Evolutionary conservation across 1,140 invertebrate genomes (phyloP).

Genomic region (Bombyx mandarina): DNA sequence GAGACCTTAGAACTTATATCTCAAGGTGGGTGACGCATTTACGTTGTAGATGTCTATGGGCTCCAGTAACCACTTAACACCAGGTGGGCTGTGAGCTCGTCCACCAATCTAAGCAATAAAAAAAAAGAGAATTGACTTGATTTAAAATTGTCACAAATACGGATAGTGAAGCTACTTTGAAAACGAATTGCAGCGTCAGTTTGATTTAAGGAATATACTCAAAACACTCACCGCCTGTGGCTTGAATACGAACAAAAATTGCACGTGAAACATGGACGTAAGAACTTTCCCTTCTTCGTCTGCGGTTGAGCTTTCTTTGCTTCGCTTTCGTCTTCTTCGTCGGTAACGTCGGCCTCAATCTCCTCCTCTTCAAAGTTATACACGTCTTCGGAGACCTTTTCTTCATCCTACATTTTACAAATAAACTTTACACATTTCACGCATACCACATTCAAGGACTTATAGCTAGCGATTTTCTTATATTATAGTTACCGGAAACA

Average conservation of each 20-base stretch:
- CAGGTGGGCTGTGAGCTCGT: too few species aligned
- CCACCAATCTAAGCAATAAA: too few species aligned
- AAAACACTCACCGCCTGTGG: constrained; percentile 36
- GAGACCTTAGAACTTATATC: too few species aligned
- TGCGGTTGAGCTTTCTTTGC: constrained; percentile 4
- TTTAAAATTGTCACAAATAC: too few species aligned
- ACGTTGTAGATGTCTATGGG: too few species aligned
- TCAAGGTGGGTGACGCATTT: too few species aligned
- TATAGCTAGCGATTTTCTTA: neutral
- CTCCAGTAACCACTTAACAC: too few species aligned
- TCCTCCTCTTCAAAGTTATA: constrained; percentile 75
- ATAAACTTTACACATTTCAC: too few species aligned
- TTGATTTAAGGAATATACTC: neutral
- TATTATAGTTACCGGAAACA: neutral
- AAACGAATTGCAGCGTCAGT: too few species aligned
- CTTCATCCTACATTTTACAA: constrained; percentile 2
- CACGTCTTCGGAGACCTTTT: constrained; percentile 55
- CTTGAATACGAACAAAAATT: constrained; percentile 50
- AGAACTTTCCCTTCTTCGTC: constrained; percentile 17
- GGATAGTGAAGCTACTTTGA: too few species aligned
- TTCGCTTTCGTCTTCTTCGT: constrained; percentile 23
- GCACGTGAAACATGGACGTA: constrained; percentile 41
- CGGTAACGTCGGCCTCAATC: constrained; percentile 21
- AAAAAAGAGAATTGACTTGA: too few species aligned
- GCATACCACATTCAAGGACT: neutral